phyloP scores from a whole-genome alignment of 2,888 invertebrate genomes.

The Nymphalis polychloros region DNA sequence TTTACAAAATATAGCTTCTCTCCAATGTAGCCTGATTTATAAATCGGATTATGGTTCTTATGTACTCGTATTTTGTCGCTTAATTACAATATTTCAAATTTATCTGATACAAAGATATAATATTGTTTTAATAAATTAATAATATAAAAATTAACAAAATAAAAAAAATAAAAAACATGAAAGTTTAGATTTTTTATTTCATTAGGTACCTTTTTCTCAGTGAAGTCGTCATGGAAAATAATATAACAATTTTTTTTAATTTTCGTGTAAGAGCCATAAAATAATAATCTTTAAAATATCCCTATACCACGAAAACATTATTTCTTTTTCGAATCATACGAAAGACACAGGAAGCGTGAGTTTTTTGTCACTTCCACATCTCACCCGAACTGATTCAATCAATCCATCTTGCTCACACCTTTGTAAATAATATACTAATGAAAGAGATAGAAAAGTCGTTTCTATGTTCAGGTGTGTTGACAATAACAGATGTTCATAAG shows the following conservation, averaged over 20 bases:
- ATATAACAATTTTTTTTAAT: neutral
- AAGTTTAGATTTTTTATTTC: too few species aligned
- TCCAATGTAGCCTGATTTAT: neutral
- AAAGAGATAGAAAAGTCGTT: slow-evolving; percentile 49
- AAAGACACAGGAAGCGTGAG: slow-evolving; percentile 81
- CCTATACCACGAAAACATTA: slow-evolving; percentile 63
- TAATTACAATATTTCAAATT: neutral
- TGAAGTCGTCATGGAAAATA: too few species aligned
- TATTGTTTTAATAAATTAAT: too few species aligned
- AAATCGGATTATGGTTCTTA: neutral
- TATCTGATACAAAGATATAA: too few species aligned
- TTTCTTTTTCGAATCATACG: slow-evolving; percentile 80
- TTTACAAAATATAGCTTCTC: neutral
- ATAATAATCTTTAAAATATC: slow-evolving; percentile 9
- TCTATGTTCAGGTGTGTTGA: slow-evolving; percentile 77
- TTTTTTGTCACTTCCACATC: slow-evolving; percentile 81
- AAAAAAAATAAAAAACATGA: too few species aligned
- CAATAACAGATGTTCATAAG: slow-evolving; percentile 79
- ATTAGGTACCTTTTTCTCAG: too few species aligned
- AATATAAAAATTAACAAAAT: too few species aligned
- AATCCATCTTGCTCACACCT: slow-evolving; percentile 49
- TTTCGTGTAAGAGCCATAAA: neutral
- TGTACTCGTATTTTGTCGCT: neutral
- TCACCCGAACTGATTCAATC: slow-evolving; percentile 56
- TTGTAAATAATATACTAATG: slow-evolving; percentile 34